Conservation (phyloP, 2,113 vertebrate species). For the Oncorhynchus gorbuscha region DNA sequence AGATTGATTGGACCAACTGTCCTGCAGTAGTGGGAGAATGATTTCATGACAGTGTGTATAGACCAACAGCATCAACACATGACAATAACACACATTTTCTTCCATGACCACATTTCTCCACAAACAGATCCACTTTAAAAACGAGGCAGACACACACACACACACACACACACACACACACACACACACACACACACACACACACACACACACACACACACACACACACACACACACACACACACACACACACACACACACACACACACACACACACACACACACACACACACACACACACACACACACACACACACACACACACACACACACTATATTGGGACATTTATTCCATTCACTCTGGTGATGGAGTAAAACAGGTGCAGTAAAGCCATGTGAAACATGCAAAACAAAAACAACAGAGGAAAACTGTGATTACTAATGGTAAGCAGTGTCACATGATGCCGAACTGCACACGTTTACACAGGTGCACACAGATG, state of each 20-base stretch:
- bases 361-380: neutral
- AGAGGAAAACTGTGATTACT: conserved; percentile 69
- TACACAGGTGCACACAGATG: conserved; percentile 1
- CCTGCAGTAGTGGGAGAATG: conserved; percentile 2
- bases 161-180: neutral
- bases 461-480: conserved; percentile 39
- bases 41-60: conserved; percentile 18
- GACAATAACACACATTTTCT: conserved; percentile 10
- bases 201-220: neutral
- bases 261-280: no score
- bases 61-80: conserved; percentile 11
- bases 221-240: neutral
- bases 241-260: neutral
- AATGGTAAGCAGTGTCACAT: conserved; percentile 45
- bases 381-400: conserved; percentile 4
- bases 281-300: neutral
- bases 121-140: neutral
- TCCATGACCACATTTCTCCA: conserved; percentile 15
- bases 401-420: neutral
- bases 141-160: neutral
- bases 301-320: no score
- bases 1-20: neutral
- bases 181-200: no score
- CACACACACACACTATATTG: no score
- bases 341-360: neutral